Conservation (phyloP, 2,113 vertebrate genomes). For the Tricholaema leucomelas region DNA sequence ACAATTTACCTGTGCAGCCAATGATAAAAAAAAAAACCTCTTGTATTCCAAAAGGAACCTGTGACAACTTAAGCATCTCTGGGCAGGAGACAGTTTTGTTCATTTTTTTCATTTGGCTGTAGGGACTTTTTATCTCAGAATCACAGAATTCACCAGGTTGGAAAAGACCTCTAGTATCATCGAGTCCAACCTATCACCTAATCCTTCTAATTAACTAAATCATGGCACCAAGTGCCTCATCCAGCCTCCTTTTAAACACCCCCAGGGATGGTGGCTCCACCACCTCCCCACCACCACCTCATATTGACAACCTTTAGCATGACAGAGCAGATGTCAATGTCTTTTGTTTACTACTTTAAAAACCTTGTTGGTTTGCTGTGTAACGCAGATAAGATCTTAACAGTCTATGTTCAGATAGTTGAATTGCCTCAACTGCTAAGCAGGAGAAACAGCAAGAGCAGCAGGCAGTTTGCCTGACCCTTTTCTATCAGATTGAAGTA, state of each 20-base stretch:
- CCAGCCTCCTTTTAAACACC: too few species aligned
- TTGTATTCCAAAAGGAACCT: background rate
- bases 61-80: background rate
- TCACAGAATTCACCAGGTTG: too few species aligned
- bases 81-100: accelerated
- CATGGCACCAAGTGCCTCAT: too few species aligned
- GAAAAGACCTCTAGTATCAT: too few species aligned
- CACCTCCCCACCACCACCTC: too few species aligned
- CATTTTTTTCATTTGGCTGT: background rate
- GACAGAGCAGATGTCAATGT: background rate
- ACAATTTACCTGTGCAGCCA: background rate
- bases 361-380: background rate
- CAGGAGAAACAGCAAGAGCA: background rate
- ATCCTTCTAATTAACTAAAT: too few species aligned
- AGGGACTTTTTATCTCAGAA: background rate
- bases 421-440: background rate
- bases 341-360: background rate
- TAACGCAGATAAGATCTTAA: background rate
- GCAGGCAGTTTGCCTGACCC: constrained; percentile 10
- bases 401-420: background rate
- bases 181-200: too few species aligned
- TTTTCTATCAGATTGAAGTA: constrained; percentile 37
- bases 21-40: too few species aligned
- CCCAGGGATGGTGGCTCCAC: too few species aligned
- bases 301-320: background rate